Evolutionary conservation across 2,888 invertebrate genomes (phyloP).

Genomic region (Ophraella communa): DNA sequence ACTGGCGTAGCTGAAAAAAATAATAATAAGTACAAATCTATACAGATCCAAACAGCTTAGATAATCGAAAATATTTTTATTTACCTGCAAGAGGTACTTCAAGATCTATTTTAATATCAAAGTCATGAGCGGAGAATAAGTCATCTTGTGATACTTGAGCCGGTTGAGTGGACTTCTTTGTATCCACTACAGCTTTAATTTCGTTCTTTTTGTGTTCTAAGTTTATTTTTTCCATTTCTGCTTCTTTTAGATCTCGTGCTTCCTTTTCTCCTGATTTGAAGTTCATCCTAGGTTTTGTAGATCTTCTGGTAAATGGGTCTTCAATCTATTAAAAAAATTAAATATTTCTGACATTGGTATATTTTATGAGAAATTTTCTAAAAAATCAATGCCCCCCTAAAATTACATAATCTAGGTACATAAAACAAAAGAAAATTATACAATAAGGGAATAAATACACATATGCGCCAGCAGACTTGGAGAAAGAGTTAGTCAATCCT

Average conservation of each 20-base stretch:
- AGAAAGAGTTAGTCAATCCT: too few species aligned
- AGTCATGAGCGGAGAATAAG: slow-evolving; percentile 78
- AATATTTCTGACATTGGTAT: too few species aligned
- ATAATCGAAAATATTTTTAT: slow-evolving; percentile 54
- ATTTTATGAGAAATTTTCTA: too few species aligned
- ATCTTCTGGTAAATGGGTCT: slow-evolving; percentile 90
- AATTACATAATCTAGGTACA: too few species aligned
- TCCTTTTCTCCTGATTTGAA: slow-evolving; percentile 67
- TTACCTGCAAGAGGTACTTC: slow-evolving; percentile 83
- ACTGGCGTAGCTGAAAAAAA: slow-evolving; percentile 70
- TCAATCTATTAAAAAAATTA: slow-evolving; percentile 65
- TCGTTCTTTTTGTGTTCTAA: slow-evolving; percentile 35
- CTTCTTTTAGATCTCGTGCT: slow-evolving; percentile 54
- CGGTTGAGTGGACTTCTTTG: slow-evolving; percentile 47
- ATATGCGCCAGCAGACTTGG: too few species aligned
- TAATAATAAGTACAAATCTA: slow-evolving; percentile 3
- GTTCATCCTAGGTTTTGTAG: slow-evolving; percentile 88
- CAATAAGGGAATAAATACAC: too few species aligned
- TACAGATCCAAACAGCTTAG: too few species aligned
- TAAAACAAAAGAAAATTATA: too few species aligned
- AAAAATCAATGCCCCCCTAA: too few species aligned
- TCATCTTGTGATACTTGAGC: slow-evolving; percentile 62
- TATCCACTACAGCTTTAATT: slow-evolving; percentile 45
- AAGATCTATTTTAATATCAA: slow-evolving; percentile 93
- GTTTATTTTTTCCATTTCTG: slow-evolving; percentile 55